These are phyloP conservation scores for Catocala sponsa DNA, from an alignment of 2,888 invertebrate species.

Conservation along the genomic window DNA sequence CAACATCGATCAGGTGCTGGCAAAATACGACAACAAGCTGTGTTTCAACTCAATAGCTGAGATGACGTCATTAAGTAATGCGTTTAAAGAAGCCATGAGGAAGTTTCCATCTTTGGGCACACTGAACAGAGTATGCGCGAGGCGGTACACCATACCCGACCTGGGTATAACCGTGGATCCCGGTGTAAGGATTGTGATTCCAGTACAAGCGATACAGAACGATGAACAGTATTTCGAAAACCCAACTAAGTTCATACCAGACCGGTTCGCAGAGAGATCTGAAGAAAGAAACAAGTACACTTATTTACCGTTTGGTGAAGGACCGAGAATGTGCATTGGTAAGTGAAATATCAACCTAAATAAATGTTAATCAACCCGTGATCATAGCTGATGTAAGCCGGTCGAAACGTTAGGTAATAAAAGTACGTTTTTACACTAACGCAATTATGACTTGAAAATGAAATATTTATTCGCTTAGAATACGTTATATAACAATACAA, in stretches of 20 bases:
- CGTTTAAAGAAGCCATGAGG: conserved; percentile 70
- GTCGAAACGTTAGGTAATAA: no score
- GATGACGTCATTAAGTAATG: conserved; percentile 63
- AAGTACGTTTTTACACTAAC: no score
- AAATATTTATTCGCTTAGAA: no score
- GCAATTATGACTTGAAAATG: no score
- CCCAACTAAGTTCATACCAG: conserved; percentile 64
- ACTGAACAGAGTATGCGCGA: conserved; percentile 65
- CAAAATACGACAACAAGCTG: conserved; percentile 66
- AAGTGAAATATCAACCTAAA: conserved; percentile 31
- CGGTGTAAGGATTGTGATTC: conserved; percentile 69
- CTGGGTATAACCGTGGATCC: conserved; percentile 66
- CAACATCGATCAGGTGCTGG: conserved; percentile 70
- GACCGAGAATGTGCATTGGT: conserved; percentile 74
- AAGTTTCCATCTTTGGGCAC: conserved; percentile 67
- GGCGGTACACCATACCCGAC: conserved; percentile 58
- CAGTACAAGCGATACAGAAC: conserved; percentile 69
- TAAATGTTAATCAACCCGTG: no score
- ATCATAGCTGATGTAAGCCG: no score
- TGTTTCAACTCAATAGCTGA: conserved; percentile 70
- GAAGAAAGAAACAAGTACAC: conserved; percentile 51
- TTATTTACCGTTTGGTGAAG: conserved; percentile 72
- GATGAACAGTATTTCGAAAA: conserved; percentile 71
- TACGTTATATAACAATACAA: no score
- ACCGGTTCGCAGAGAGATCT: conserved; percentile 59